Base-by-base conservation (phyloP, 2,113 vertebrate species). In the Atractosteus spatula region DNA sequence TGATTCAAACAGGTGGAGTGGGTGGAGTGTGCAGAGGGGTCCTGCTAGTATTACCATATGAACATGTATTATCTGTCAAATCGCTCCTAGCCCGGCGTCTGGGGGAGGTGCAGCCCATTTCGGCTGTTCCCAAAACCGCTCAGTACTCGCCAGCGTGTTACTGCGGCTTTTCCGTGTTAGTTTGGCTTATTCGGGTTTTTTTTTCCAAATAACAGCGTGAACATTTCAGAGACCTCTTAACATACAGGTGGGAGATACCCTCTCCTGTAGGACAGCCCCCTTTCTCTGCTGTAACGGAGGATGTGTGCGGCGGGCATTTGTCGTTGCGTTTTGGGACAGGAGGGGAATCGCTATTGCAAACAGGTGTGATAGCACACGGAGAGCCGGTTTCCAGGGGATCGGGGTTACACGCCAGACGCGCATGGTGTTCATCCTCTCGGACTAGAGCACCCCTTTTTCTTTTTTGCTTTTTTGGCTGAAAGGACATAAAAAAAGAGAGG, bases 161-260 rank as follows among this genome's bases (percentile, higher is more conserved):
- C 29, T 29, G 29, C 29, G 29, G 29, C 29, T 29, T 29, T 1
- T 29, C 29, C 29, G 29, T 2, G 29, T 29, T 2, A 29, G 29
- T 29, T 29, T 29, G 29, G 29, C 29, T 29, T 29, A 29, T 29
- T 29, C 29, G 29, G 29, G 29, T 29, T 29, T 29, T 29, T 29
- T 29, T 29, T 29, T 29, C 29, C 29, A 29, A 29, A 29, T 29
- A 29, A 29, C 29, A 29, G 29, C 29, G 29, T 29, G 29, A 29
- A 29, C 29, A 29, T 29, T 29, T 29, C 29, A 68, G 76, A 79
- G 81, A 82, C 68, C 84, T 86, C 41, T 70, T 92, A 88, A 85
- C 86, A 85, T 88, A 89, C 90, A 93, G 91, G 91, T 92, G 91
- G 91, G 89, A 88, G 89, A 89, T 74, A 84, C 80, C 83, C 87